phyloP scores from a whole-genome alignment of 2,888 invertebrate species.

The Tetheella fluctuosa region DNA sequence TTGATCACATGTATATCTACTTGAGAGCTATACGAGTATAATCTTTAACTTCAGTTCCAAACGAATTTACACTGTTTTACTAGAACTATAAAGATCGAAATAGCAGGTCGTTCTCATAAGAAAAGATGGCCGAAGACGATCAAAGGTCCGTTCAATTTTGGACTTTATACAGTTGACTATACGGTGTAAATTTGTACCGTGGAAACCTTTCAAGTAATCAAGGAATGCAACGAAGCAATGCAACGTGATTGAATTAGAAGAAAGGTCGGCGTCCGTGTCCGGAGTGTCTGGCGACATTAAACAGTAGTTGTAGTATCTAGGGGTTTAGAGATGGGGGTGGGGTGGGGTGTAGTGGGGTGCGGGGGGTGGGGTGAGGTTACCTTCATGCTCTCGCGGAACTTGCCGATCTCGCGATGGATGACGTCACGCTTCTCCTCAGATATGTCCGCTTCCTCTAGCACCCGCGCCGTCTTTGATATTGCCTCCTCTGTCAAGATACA shows the following conservation, averaged over 20 bases:
- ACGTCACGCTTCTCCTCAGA: slow-evolving; percentile 98
- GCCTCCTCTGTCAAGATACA: slow-evolving; percentile 83
- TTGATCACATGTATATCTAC: too few species aligned
- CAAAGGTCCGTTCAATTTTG: too few species aligned
- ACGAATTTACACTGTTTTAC: too few species aligned
- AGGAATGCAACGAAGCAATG: slow-evolving; percentile 4
- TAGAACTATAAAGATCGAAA: too few species aligned
- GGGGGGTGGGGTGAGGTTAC: slow-evolving; percentile 79
- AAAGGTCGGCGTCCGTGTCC: slow-evolving; percentile 32
- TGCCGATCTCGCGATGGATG: slow-evolving; percentile 98
- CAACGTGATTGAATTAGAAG: slow-evolving; percentile 28
- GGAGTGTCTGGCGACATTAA: slow-evolving; percentile 29
- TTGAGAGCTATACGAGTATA: too few species aligned
- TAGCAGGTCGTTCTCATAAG: too few species aligned
- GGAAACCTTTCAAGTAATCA: neutral
- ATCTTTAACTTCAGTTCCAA: too few species aligned
- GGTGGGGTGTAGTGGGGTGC: slow-evolving; percentile 15
- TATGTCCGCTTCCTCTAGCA: slow-evolving; percentile 93
- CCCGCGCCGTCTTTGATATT: slow-evolving; percentile 86
- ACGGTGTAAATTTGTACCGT: too few species aligned
- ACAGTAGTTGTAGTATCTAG: slow-evolving; percentile 21
- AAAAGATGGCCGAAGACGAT: too few species aligned
- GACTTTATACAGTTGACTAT: too few species aligned
- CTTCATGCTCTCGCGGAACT: slow-evolving; percentile 98
- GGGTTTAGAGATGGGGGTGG: slow-evolving; percentile 21